A percentile compares a stretch with the other conserved stretches of the same genome.
phyloP scores from a whole-genome alignment of 2,797 vertebrate species.

The Rhynchonycteris naso region DNA sequence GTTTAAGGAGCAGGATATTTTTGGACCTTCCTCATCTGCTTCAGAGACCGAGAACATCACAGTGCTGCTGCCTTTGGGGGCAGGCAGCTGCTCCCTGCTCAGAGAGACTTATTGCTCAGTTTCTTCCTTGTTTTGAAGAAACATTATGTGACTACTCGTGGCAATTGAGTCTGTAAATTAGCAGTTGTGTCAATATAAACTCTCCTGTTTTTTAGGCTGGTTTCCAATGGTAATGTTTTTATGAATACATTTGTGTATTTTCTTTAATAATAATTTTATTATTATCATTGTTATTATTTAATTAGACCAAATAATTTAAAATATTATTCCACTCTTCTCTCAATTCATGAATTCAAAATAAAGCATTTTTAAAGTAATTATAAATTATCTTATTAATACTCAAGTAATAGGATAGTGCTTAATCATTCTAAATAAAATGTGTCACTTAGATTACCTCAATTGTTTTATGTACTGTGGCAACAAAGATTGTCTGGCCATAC shows the following conservation, averaged over 20 bases:
- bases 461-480: background rate
- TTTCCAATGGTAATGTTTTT: background rate
- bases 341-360: slow-evolving; percentile 9
- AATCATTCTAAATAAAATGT: slow-evolving; percentile 39
- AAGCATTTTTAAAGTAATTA: background rate
- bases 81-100: slow-evolving; percentile 3
- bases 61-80: background rate
- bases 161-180: background rate
- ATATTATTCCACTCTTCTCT: background rate
- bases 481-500: background rate
- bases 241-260: background rate
- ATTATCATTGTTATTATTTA: background rate
- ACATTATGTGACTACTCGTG: background rate
- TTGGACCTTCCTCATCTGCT: slow-evolving; percentile 67
- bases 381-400: background rate
- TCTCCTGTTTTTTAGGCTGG: background rate
- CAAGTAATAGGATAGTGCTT: background rate
- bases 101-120: background rate
- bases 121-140: background rate
- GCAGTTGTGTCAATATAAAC: background rate
- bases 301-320: slow-evolving; percentile 35
- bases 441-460: background rate
- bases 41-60: slow-evolving; percentile 35
- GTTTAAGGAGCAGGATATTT: slow-evolving; percentile 72
- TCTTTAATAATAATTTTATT: slow-evolving; percentile 14